phyloP scores from a whole-genome alignment of 2,888 invertebrate species.

The Andrena bicolor region DNA sequence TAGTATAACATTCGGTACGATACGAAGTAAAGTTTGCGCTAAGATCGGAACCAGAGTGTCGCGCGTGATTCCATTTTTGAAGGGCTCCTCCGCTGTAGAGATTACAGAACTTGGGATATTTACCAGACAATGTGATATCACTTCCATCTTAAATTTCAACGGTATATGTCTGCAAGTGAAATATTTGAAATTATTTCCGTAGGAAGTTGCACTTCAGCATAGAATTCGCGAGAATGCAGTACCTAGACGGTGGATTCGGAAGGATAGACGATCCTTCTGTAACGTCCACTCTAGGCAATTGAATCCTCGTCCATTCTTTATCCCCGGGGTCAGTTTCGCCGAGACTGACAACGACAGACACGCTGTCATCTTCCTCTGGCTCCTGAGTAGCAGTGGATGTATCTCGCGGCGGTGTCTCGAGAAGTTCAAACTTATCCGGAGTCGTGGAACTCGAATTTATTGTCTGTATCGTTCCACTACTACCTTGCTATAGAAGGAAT shows the following conservation, averaged over 20 bases:
- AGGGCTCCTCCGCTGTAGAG: conserved; percentile 81
- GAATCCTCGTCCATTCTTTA: conserved; percentile 85
- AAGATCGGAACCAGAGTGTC: conserved; percentile 86
- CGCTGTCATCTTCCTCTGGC: conserved; percentile 81
- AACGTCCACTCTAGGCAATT: conserved; percentile 78
- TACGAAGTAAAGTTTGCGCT: conserved; percentile 87
- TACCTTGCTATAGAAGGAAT: conserved; percentile 67
- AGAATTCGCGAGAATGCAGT: conserved; percentile 22
- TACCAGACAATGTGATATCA: conserved; percentile 86
- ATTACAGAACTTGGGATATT: conserved; percentile 82
- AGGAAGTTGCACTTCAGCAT: not conserved
- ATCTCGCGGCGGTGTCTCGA: conserved; percentile 79
- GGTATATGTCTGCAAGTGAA: conserved; percentile 85
- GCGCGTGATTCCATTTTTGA: conserved; percentile 81
- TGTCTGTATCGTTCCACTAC: conserved; percentile 74
- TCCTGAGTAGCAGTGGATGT: conserved; percentile 74
- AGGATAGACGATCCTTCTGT: conserved; percentile 71
- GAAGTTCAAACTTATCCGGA: conserved; percentile 82
- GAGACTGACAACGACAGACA: conserved; percentile 80
- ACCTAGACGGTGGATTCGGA: conserved; percentile 67
- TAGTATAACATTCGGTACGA: conserved; percentile 89
- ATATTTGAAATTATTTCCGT: not conserved
- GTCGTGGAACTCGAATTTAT: conserved; percentile 82
- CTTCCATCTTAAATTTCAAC: conserved; percentile 86
- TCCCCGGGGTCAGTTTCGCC: conserved; percentile 83